These are phyloP conservation scores for Trachelipus rathkii DNA, from an alignment of 1,140 invertebrate genomes.

Conservation along the genomic window DNA sequence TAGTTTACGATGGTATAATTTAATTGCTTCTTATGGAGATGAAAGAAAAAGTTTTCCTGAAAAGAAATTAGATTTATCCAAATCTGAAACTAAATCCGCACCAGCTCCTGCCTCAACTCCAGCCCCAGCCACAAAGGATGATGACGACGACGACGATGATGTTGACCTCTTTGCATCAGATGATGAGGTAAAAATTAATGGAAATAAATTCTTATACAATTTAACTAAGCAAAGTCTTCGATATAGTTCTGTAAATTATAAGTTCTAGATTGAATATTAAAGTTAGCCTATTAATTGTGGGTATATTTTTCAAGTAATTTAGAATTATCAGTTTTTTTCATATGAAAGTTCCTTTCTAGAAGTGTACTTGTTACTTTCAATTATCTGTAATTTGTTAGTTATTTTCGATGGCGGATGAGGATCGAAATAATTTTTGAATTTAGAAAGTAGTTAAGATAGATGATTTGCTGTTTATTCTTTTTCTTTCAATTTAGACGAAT, in stretches of 20 bases:
- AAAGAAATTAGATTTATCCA: slow-evolving; percentile 51
- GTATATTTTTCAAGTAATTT: too few relatives aligned
- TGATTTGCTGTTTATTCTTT: slow-evolving; percentile 1
- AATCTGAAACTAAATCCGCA: slow-evolving; percentile 46
- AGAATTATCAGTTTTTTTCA: too few relatives aligned
- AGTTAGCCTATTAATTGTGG: too few relatives aligned
- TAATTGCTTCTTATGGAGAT: slow-evolving; percentile 75
- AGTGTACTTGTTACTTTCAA: too few relatives aligned
- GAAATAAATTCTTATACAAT: neutral
- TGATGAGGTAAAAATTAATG: slow-evolving; percentile 58
- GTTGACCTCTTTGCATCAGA: slow-evolving; percentile 91
- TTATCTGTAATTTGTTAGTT: too few relatives aligned
- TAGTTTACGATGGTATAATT: slow-evolving; percentile 88
- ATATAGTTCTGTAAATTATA: too few relatives aligned
- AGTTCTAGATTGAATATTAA: too few relatives aligned
- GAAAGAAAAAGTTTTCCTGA: slow-evolving; percentile 57
- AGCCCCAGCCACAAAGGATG: slow-evolving; percentile 47
- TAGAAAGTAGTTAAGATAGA: neutral
- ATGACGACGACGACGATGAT: slow-evolving; percentile 70
- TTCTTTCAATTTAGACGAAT: too few relatives aligned
- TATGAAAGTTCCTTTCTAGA: too few relatives aligned
- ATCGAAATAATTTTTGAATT: too few relatives aligned
- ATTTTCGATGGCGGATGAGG: too few relatives aligned
- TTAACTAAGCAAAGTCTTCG: slow-evolving; percentile 1
- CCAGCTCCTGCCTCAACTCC: slow-evolving; percentile 47